phyloP scores from a whole-genome alignment of 2,888 invertebrate species.

The Helleia helle region DNA sequence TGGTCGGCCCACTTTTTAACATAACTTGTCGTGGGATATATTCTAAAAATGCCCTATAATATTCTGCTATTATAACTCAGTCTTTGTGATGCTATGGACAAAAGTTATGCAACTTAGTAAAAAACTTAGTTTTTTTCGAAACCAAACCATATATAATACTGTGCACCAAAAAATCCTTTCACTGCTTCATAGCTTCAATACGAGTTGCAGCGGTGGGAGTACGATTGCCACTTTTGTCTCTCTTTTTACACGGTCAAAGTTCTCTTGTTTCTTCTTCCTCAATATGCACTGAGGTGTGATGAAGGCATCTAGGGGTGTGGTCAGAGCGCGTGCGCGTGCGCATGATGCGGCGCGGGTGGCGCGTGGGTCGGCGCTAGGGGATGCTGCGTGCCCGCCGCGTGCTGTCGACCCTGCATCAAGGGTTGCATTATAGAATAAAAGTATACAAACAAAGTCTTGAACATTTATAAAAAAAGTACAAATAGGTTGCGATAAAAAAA shows the following conservation, averaged over 20 bases:
- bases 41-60: too few species aligned
- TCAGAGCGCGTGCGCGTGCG: slow-evolving; percentile 64
- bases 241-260: neutral
- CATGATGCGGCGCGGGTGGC: slow-evolving; percentile 42
- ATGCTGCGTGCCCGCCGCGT: slow-evolving; percentile 48
- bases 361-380: slow-evolving; percentile 46
- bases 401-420: slow-evolving; percentile 67
- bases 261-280: neutral
- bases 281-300: too few species aligned
- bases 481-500: too few species aligned
- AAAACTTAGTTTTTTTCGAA: too few species aligned
- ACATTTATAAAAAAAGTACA: too few species aligned
- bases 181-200: too few species aligned
- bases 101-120: too few species aligned
- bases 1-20: neutral
- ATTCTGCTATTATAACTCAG: neutral
- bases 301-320: slow-evolving; percentile 12
- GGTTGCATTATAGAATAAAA: too few species aligned
- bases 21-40: neutral
- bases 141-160: too few species aligned
- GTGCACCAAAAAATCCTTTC: too few species aligned
- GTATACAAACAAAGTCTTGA: too few species aligned
- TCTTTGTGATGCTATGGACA: neutral
- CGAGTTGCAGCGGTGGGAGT: neutral
- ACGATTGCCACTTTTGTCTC: neutral